Base-by-base conservation (phyloP, 2,113 vertebrate species). In the Brienomyrus brachyistius region DNA sequence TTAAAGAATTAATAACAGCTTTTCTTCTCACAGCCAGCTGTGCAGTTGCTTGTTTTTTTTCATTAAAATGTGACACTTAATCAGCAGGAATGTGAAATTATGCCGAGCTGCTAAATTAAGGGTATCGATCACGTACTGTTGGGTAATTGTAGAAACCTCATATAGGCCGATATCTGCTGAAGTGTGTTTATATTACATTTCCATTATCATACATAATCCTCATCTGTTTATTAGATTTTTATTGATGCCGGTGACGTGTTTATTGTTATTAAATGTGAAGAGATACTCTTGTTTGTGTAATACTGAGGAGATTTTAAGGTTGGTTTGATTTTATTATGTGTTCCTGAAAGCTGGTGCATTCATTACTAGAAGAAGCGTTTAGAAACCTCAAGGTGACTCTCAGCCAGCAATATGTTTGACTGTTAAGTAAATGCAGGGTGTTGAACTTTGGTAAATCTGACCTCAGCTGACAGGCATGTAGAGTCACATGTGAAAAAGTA, bases 1-100 rank as follows among this genome's bases (percentile, higher is more conserved):
- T 91, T 92, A 91, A 92, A 92, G 89, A 92, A 92, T 80, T 80
- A 80, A 43, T 90, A 82, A 89, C 92, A 91, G 70, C 89, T 91
- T n/a, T 51, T 47, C 87, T 87, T 90, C 90, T 91, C 86, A 86
- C 7, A 40, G 83, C 51, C 89, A 40, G 52, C 89, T 91, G 91
- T 89, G 52, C 88, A 91, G 90, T 90, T 87, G 17, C 51, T 90
- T 51, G 70, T 91, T 70, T 85, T 87, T 56, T 56, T 85, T 35
- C 54, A 66, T 50, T 88, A 88, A n/a, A 90, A 8, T 77, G 27
- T 45, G 45, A 82, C 56, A 88, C 35, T 88, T 56, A 27, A 48
- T 47, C 7, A 48, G 1, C 84, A 40, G 7, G 50, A 82, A 91
- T 89, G 86, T 83, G 51, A 66, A 52, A 91, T 80, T 50, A 31